Evolutionary conservation across 2,113 vertebrate species (phyloP).

Genomic region (Ageneiosus marmoratus): DNA sequence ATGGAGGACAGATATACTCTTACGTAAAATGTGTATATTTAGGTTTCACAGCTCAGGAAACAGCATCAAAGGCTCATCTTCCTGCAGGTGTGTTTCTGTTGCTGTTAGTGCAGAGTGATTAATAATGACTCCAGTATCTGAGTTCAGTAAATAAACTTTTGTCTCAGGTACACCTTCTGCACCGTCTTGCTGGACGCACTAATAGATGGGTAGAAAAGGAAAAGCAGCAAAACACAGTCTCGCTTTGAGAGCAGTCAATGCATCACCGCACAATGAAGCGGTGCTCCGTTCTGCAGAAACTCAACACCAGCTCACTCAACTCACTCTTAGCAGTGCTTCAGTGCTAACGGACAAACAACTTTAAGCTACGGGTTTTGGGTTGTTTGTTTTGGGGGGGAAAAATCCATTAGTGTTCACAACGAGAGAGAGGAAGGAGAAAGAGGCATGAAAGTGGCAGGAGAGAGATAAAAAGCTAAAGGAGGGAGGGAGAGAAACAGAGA

Average conservation of each 20-base stretch:
- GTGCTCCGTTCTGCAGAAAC: not conserved
- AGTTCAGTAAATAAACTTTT: not conserved
- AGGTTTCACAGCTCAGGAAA: constrained; percentile 28
- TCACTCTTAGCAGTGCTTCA: constrained; percentile 26
- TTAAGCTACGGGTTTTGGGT: not conserved
- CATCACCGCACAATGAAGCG: not conserved
- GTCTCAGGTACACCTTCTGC: not conserved
- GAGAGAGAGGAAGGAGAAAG: constrained; percentile 16
- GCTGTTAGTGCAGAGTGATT: constrained; percentile 6
- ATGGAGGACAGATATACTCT: constrained; percentile 29
- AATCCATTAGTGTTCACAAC: constrained; percentile 34
- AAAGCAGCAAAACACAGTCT: not conserved
- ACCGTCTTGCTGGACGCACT: not conserved
- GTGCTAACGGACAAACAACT: constrained; percentile 30
- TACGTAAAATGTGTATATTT: constrained; percentile 29
- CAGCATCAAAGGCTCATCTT: constrained; percentile 28
- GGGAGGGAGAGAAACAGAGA: constrained; percentile 15
- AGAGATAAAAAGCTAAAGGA: not conserved
- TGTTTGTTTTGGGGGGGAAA: constrained; percentile 11
- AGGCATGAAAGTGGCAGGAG: not conserved
- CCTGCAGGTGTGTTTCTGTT: constrained; percentile 42
- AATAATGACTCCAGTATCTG: not conserved
- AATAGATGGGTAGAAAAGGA: not conserved
- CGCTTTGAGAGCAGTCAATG: not conserved
- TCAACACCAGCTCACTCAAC: constrained; percentile 14